Evolutionary conservation across 2,888 invertebrate species (phyloP).

Genomic region (Tigriopus californicus): DNA sequence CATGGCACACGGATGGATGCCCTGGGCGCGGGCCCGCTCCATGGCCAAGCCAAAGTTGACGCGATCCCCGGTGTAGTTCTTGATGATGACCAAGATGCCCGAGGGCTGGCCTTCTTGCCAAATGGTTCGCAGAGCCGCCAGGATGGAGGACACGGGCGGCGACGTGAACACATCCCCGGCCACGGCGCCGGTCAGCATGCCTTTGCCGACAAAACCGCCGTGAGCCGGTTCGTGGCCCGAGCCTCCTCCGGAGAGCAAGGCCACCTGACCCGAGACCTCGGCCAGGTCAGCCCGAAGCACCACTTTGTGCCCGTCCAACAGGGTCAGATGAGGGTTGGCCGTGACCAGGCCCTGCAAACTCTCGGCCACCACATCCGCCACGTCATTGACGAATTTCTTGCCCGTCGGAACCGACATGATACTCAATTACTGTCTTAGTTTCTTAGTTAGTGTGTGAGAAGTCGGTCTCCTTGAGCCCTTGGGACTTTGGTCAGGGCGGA

Average conservation of each 20-base stretch:
- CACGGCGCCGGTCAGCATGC: conserved; percentile 58
- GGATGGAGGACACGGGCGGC: conserved; percentile 47
- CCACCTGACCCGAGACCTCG: conserved; percentile 23
- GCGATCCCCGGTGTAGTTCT: conserved; percentile 57
- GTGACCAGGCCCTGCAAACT: neutral
- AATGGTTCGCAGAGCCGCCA: conserved; percentile 42
- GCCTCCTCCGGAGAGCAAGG: conserved; percentile 52
- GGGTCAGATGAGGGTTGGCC: neutral
- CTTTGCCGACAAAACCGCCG: conserved; percentile 49
- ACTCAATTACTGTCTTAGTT: too few relatives aligned
- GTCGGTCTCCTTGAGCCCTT: too few relatives aligned
- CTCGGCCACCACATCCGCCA: neutral
- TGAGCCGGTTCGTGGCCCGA: conserved; percentile 59
- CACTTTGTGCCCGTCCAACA: neutral
- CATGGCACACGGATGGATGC: conserved; percentile 24
- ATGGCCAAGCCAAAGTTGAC: conserved; percentile 63
- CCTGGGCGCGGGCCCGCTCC: conserved; percentile 40
- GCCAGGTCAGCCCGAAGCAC: neutral
- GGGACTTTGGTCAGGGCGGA: too few relatives aligned
- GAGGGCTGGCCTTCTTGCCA: neutral
- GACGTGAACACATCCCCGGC: conserved; percentile 56
- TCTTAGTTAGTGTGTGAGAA: too few relatives aligned
- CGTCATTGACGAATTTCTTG: neutral
- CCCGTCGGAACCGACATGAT: too few relatives aligned
- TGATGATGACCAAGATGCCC: conserved; percentile 40